Percentiles rank a stretch among this genome's conserved stretches.
Conservation (phyloP, 1,140 invertebrate species). For the Drosophila tropicalis region DNA sequence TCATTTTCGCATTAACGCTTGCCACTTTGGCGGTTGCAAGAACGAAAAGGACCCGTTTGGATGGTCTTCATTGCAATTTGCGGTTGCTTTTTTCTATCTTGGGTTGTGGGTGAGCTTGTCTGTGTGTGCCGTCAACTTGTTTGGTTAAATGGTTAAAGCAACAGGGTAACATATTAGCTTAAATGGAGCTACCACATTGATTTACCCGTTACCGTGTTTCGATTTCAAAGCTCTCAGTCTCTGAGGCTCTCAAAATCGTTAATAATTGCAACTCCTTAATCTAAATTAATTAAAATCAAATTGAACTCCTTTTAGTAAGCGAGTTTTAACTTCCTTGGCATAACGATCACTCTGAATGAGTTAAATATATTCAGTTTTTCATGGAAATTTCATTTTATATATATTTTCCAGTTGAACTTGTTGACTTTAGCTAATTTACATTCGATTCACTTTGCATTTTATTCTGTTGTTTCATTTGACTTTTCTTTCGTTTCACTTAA, state of each 20-base stretch:
- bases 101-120: background rate
- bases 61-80: constrained; percentile 17
- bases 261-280: no score
- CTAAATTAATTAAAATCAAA: background rate
- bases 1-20: constrained; percentile 64
- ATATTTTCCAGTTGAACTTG: background rate
- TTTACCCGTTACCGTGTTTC: background rate
- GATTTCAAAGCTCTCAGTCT: no score
- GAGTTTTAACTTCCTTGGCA: no score
- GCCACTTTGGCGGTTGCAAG: constrained; percentile 48
- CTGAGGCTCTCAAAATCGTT: background rate
- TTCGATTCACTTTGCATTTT: background rate
- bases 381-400: no score
- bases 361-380: no score
- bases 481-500: background rate
- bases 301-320: background rate
- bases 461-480: background rate
- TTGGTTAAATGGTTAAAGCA: constrained; percentile 6
- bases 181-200: background rate
- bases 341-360: no score
- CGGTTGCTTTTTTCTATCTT: constrained; percentile 6
- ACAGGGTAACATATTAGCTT: constrained; percentile 6
- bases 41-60: constrained; percentile 32
- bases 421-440: constrained; percentile 15
- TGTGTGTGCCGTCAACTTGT: background rate